A percentile compares a stretch with the other conserved stretches of the same genome.
These are phyloP conservation scores for Ceyx margarethae DNA, from an alignment of 2,113 vertebrate species.

Conservation along the genomic window DNA sequence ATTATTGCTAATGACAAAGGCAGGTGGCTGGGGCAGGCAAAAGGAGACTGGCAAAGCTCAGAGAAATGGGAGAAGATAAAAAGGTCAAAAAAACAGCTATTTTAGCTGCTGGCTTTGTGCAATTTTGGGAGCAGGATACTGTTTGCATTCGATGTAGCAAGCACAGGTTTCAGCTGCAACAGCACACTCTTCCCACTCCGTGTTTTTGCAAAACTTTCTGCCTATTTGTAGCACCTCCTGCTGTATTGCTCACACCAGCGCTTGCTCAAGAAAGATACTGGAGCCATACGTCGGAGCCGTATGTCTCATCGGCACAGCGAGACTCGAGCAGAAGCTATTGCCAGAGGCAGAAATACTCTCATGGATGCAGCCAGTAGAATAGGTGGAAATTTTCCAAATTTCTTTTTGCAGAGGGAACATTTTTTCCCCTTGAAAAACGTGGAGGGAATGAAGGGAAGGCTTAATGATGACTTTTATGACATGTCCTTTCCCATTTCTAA, in stretches of 20 bases:
- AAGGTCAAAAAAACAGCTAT: constrained; percentile 45
- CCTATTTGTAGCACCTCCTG: constrained; percentile 69
- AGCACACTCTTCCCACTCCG: constrained; percentile 57
- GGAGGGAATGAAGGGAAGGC: constrained; percentile 14
- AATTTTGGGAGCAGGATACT: constrained; percentile 38
- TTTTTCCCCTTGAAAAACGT: constrained; percentile 41
- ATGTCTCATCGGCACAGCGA: constrained; percentile 46
- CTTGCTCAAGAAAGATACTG: constrained; percentile 53
- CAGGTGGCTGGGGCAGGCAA: neutral
- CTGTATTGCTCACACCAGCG: constrained; percentile 63
- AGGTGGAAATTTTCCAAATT: constrained; percentile 58
- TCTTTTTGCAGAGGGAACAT: constrained; percentile 35
- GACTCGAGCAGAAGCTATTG: constrained; percentile 44
- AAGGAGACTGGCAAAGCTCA: neutral
- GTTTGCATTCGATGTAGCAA: constrained; percentile 40
- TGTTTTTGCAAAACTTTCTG: constrained; percentile 66
- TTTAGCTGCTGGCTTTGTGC: neutral
- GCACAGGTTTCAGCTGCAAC: constrained; percentile 50
- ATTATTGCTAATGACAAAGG: constrained; percentile 41
- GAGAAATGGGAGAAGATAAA: constrained; percentile 8
- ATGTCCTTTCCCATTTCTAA: constrained; percentile 6
- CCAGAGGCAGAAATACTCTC: constrained; percentile 65
- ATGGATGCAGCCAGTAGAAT: constrained; percentile 53
- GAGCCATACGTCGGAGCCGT: constrained; percentile 53
- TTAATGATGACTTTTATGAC: constrained; percentile 38